These are phyloP conservation scores for Cataglyphis altisquamis DNA, from an alignment of 2,888 invertebrate genomes.

Conservation along the genomic window DNA sequence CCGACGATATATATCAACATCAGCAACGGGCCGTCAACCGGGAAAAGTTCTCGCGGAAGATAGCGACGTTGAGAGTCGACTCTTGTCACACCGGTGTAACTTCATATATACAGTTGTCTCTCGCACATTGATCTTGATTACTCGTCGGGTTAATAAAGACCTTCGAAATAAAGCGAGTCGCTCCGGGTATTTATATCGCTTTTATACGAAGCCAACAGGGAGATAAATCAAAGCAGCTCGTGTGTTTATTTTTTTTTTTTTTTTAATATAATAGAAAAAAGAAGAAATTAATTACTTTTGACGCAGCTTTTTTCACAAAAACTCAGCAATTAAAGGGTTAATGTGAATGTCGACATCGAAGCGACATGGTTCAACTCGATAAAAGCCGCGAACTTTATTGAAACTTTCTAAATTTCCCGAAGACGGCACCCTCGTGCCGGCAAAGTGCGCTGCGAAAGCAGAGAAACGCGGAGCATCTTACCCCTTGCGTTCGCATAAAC, in stretches of 20 bases:
- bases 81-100: conserved; percentile 26
- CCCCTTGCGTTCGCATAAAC: conserved; percentile 78
- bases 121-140: conserved; percentile 51
- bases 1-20: conserved; percentile 51
- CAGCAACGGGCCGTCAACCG: conserved; percentile 48
- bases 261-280: conserved; percentile 4
- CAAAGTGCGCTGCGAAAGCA: conserved; percentile 61
- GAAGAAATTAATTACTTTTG: neutral
- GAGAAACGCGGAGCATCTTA: conserved; percentile 55
- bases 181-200: neutral
- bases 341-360: conserved; percentile 24
- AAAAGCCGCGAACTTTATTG: conserved; percentile 52
- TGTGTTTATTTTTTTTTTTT: neutral
- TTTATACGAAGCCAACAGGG: neutral
- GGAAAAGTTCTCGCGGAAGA: conserved; percentile 48
- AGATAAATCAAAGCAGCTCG: conserved; percentile 29
- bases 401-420: conserved; percentile 47
- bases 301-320: neutral
- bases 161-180: conserved; percentile 31
- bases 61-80: conserved; percentile 34
- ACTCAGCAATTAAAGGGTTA: conserved; percentile 24
- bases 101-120: conserved; percentile 7
- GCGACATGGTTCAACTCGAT: conserved; percentile 30
- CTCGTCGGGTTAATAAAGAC: conserved; percentile 48
- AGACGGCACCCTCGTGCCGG: conserved; percentile 64